These are phyloP conservation scores for Drosophila nigritarsus DNA, from an alignment of 2,888 invertebrate genomes.

Conservation along the genomic window DNA sequence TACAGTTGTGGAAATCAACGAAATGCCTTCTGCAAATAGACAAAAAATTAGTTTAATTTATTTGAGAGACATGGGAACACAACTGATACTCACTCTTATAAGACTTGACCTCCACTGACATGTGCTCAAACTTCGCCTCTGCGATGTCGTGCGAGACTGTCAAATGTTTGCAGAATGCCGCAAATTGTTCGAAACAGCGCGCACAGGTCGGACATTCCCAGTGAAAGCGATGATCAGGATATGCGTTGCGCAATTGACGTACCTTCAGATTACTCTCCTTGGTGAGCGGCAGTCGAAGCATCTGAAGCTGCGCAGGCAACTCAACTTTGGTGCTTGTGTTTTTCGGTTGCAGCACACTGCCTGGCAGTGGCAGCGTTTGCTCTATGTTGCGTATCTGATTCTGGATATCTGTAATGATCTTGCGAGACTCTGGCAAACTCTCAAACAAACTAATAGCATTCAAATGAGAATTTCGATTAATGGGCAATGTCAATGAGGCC, in stretches of 20 bases:
- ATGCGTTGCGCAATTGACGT: conserved; percentile 40
- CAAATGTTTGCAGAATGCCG: conserved; percentile 65
- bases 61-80: too few relatives aligned
- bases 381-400: conserved; percentile 70
- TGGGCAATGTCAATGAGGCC: neutral
- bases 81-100: conserved; percentile 47
- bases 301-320: conserved; percentile 16
- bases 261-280: conserved; percentile 16
- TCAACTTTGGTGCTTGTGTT: neutral
- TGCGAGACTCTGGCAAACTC: conserved; percentile 71
- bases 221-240: conserved; percentile 59
- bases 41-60: neutral
- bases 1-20: neutral
- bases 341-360: conserved; percentile 53
- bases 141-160: conserved; percentile 43
- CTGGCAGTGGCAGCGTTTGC: conserved; percentile 55
- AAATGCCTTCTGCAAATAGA: conserved; percentile 4
- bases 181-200: conserved; percentile 57
- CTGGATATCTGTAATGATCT: conserved; percentile 71
- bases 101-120: conserved; percentile 56
- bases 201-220: conserved; percentile 74
- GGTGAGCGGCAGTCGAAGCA: conserved; percentile 10
- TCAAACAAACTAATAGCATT: conserved; percentile 54
- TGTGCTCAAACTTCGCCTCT: conserved; percentile 11
- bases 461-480: conserved; percentile 48